Evolutionary conservation across 1,140 invertebrate species (phyloP).

Genomic region (Littorina saxatilis): DNA sequence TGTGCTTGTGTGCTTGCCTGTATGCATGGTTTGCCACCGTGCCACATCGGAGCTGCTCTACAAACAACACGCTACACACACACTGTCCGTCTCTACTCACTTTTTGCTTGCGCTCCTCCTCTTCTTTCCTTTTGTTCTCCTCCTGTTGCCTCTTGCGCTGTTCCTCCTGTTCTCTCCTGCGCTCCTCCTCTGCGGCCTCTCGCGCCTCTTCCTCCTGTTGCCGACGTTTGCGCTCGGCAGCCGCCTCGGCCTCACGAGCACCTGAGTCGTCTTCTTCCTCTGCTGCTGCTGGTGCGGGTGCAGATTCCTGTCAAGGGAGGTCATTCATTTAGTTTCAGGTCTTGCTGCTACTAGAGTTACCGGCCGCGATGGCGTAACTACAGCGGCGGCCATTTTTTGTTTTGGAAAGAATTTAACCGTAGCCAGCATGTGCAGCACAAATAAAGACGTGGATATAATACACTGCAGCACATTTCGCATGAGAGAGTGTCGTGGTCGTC

Average conservation of each 20-base stretch:
- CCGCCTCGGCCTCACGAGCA: slow-evolving; percentile 38
- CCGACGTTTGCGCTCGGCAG: slow-evolving; percentile 37
- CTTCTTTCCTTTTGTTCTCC: slow-evolving; percentile 37
- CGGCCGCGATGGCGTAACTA: too few species aligned
- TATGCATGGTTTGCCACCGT: too few species aligned
- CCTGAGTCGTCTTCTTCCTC: slow-evolving; percentile 38
- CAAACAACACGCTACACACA: not conserved
- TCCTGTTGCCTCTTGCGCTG: slow-evolving; percentile 37
- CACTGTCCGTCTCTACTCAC: not conserved
- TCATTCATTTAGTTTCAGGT: not conserved
- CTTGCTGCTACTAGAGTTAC: too few species aligned
- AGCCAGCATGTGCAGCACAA: too few species aligned
- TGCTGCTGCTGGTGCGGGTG: slow-evolving; percentile 18
- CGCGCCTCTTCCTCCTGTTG: slow-evolving; percentile 38
- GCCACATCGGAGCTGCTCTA: too few species aligned
- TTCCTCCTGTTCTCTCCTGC: slow-evolving; percentile 27
- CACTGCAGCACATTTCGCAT: too few species aligned
- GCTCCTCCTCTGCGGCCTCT: slow-evolving; percentile 42
- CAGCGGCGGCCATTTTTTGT: too few species aligned
- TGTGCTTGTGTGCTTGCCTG: too few species aligned
- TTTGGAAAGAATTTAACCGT: too few species aligned
- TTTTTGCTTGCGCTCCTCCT: slow-evolving; percentile 18
- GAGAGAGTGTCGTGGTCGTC: too few species aligned
- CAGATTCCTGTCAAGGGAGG: slow-evolving; percentile 2
- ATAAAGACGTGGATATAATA: too few species aligned